Conservation (phyloP, 2,797 vertebrate species). For the Acipenser transmontanus region DNA sequence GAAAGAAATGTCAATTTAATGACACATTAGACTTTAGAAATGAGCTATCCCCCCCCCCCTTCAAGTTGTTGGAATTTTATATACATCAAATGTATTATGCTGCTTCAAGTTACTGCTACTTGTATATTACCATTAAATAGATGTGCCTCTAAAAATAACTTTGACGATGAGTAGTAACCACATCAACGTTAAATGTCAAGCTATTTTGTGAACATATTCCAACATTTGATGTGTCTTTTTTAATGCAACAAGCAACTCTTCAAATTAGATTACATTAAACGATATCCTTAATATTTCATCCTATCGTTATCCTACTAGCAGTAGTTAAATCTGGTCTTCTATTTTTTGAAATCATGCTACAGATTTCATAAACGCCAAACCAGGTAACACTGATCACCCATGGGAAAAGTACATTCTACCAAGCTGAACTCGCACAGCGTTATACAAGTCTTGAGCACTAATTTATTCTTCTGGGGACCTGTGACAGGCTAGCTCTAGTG, state of each 20-base stretch:
- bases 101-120: conserved; percentile 35
- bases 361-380: conserved; percentile 41
- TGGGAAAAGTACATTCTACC: conserved; percentile 62
- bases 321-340: no score
- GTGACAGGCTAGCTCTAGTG: no score
- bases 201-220: no score
- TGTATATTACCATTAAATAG: conserved; percentile 15
- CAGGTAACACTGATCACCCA: conserved; percentile 39
- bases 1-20: conserved; percentile 48
- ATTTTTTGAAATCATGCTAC: conserved; percentile 3
- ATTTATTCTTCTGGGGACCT: conserved; percentile 64
- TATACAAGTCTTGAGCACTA: conserved; percentile 73
- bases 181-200: no score
- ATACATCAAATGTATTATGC: conserved; percentile 26
- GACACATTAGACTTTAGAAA: conserved; percentile 52
- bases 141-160: no score
- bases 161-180: no score
- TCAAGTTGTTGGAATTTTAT: no score
- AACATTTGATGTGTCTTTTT: no score
- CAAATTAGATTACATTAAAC: no score
- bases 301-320: no score
- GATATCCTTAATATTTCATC: no score
- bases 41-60: conserved; percentile 39
- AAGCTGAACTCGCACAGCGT: conserved; percentile 69
- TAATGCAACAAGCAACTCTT: no score